Base-by-base conservation (phyloP, 2,797 vertebrate species). In the Phrynocephalus vlangalii region DNA sequence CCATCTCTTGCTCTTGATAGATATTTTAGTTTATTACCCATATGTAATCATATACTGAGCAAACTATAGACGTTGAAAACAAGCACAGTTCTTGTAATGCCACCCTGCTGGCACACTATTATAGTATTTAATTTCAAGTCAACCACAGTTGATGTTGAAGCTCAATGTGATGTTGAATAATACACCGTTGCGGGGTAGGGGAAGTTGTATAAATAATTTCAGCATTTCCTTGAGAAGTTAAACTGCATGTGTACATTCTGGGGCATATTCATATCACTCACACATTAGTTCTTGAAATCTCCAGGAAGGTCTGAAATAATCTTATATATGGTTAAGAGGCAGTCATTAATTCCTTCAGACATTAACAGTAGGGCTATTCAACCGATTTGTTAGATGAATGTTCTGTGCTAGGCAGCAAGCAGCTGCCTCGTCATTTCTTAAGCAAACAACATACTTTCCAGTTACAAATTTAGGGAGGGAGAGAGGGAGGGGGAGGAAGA, bases 201-300 rank as follows among this genome's bases (percentile, higher is more conserved):
- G 89, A 93, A 92, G 28, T 8, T 26, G 2, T 30, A 81, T 93
- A 93, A 91, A 93, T 72, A 92, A 92, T 85, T 81, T 44, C 90
- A 92, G 89, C 92, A 94, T 67, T 91, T 94, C 92, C 91, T 92
- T 81, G 44, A 0, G 88, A 94, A 92, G 85, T 6, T 80, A 79
- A 84, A 79, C 1, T 60, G 26, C 85, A 0, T 28, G 91, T 85
- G 82, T 82, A 92, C 75, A 73, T 89, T 90, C 94, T 15, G 50
- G 86, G 91, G 91, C 90, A 91, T 8, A 88, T 83, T 92, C 87
- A 48, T 28, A 70, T 56, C 82, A 84, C 82, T 85, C 85, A 93
- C 92, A 92, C 88, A 93, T 93, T 92, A 91, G 76, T 91, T 87
- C 60, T 95, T 82, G 83, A 94, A 93, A 93, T 91, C 92, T 94